These are phyloP conservation scores for Myrmophylax atrothorax DNA, from an alignment of 2,113 vertebrate genomes.

Conservation along the genomic window DNA sequence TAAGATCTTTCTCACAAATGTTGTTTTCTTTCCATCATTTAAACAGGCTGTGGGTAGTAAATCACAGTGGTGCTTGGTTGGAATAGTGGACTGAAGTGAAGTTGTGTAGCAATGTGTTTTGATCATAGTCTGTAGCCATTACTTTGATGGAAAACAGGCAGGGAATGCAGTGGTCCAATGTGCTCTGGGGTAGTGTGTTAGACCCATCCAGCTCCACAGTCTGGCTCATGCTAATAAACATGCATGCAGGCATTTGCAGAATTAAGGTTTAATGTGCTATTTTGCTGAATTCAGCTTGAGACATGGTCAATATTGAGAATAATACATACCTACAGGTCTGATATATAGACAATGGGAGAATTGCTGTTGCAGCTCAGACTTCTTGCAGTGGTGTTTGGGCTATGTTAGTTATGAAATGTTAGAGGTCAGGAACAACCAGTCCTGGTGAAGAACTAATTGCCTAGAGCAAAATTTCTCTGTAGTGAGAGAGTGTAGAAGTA, in stretches of 20 bases:
- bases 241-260: background rate
- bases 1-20: background rate
- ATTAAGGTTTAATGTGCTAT: background rate
- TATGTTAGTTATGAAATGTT: background rate
- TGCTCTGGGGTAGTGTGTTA: background rate
- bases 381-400: background rate
- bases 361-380: background rate
- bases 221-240: background rate
- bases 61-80: background rate
- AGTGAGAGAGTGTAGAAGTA: background rate
- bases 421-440: background rate
- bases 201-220: background rate
- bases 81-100: background rate
- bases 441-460: conserved; percentile 9
- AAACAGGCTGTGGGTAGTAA: background rate
- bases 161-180: accelerated
- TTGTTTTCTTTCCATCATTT: background rate
- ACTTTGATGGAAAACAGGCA: background rate
- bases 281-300: background rate
- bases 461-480: background rate
- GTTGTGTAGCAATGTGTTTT: background rate
- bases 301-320: background rate
- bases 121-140: background rate
- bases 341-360: background rate
- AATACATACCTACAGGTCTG: background rate